Percentiles rank a stretch among this genome's conserved stretches.
Conservation (phyloP, 2,888 invertebrate genomes). For the Pachymerium ferrugineum region DNA sequence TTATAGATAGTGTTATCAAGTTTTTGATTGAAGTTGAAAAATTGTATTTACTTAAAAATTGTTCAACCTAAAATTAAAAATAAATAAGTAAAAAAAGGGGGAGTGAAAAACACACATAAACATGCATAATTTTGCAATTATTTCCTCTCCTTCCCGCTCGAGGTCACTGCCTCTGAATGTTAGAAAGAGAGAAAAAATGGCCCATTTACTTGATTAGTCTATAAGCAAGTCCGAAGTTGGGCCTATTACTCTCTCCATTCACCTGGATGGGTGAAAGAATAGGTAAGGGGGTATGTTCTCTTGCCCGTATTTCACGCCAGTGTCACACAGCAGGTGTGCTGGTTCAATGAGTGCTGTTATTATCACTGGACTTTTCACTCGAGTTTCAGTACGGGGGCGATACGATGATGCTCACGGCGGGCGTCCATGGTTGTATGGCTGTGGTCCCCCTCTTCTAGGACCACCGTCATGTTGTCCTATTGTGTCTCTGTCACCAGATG, state of each 20-base stretch:
- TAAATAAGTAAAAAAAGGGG: too few relatives aligned
- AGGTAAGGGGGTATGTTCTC: slow-evolving; percentile 4
- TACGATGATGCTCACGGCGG: slow-evolving; percentile 1
- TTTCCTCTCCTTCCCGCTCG: not conserved
- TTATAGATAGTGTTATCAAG: too few relatives aligned
- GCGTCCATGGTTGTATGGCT: not conserved
- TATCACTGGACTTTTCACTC: slow-evolving; percentile 15
- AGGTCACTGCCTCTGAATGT: not conserved
- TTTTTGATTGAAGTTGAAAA: too few relatives aligned
- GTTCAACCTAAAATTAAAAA: too few relatives aligned
- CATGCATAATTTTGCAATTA: not conserved
- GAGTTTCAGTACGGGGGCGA: slow-evolving; percentile 10
- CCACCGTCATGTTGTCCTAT: not conserved
- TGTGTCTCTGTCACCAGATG: not conserved
- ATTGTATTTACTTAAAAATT: too few relatives aligned
- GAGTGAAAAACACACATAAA: not conserved
- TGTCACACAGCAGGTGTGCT: not conserved
- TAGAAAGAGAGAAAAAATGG: not conserved
- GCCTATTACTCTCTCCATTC: slow-evolving; percentile 4
- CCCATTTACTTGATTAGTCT: slow-evolving; percentile 6
- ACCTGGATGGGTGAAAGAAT: slow-evolving; percentile 18
- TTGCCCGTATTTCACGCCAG: slow-evolving; percentile 14
- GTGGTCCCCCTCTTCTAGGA: slow-evolving; percentile 5
- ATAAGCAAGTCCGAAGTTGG: not conserved
- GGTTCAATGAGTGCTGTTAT: slow-evolving; percentile 10